These are phyloP conservation scores for Syngnathoides biaculeatus DNA, from an alignment of 2,113 vertebrate genomes.

Conservation along the genomic window DNA sequence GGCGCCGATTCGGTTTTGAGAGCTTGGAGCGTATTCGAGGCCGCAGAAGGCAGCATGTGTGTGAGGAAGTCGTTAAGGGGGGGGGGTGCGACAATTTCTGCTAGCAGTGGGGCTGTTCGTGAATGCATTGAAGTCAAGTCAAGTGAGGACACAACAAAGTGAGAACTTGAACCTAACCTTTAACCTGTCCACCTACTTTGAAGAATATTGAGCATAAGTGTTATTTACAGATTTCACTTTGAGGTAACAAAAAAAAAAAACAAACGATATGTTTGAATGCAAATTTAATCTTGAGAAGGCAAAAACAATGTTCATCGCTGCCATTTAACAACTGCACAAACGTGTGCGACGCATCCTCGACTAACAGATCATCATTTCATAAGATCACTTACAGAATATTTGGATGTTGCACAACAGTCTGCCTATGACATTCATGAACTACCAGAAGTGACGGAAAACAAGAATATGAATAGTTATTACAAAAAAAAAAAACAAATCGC, in stretches of 20 bases:
- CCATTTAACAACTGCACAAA: background rate
- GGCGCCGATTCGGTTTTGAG: too few species aligned
- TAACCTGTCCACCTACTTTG: background rate
- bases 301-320: background rate
- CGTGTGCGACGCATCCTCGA: background rate
- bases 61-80: too few species aligned
- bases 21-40: too few species aligned
- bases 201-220: background rate
- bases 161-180: too few species aligned
- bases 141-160: too few species aligned
- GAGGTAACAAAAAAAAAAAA: background rate
- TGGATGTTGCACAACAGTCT: slow-evolving; percentile 22
- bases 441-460: slow-evolving; percentile 10
- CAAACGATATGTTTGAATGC: background rate
- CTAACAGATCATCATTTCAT: slow-evolving; percentile 52
- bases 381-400: slow-evolving; percentile 27
- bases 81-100: too few species aligned
- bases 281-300: background rate
- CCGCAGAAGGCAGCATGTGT: too few species aligned
- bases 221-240: background rate
- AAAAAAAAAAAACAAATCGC: slow-evolving; percentile 27
- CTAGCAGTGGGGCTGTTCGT: too few species aligned
- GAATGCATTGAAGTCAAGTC: too few species aligned
- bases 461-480: slow-evolving; percentile 42
- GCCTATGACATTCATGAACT: slow-evolving; percentile 11